Conservation (phyloP, 1,140 invertebrate species). For the Globodera rostochiensis region DNA sequence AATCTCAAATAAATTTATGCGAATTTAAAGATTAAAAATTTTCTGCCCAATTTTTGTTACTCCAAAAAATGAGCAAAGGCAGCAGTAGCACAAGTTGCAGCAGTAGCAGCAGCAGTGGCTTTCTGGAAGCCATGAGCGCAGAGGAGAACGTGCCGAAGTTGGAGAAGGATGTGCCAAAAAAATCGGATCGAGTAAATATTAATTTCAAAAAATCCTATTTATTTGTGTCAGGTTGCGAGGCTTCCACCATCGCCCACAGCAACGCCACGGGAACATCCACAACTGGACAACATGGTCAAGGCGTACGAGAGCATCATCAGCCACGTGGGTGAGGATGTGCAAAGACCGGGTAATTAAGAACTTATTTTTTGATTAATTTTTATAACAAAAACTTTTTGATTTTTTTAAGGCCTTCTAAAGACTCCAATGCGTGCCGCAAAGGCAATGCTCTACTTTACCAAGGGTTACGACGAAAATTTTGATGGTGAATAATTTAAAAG, state of each 20-base stretch:
- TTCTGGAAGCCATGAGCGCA: slow-evolving; percentile 21
- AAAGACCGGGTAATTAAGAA: slow-evolving; percentile 73
- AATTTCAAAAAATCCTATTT: background rate
- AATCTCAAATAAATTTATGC: background rate
- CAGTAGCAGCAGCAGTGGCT: slow-evolving; percentile 33
- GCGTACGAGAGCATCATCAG: slow-evolving; percentile 58
- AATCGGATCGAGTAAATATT: background rate
- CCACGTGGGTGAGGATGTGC: slow-evolving; percentile 85
- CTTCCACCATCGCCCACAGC: background rate
- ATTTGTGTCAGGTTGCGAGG: background rate
- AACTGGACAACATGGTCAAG: slow-evolving; percentile 36
- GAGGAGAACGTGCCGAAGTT: slow-evolving; percentile 14
- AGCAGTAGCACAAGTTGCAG: slow-evolving; percentile 2
- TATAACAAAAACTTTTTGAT: too few relatives aligned
- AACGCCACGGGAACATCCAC: slow-evolving; percentile 3
- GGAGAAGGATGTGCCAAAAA: background rate
- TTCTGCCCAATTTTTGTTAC: background rate
- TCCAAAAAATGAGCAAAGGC: background rate
- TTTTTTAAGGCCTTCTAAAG: slow-evolving; percentile 77
- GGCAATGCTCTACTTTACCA: slow-evolving; percentile 99
- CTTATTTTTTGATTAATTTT: background rate
- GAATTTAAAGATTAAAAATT: background rate
- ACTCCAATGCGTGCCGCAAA: slow-evolving; percentile 97
- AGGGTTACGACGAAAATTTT: slow-evolving; percentile 95
- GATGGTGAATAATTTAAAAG: slow-evolving; percentile 76